Base-by-base conservation (phyloP, 2,888 invertebrate genomes). In the Alentia gelatinosa region DNA sequence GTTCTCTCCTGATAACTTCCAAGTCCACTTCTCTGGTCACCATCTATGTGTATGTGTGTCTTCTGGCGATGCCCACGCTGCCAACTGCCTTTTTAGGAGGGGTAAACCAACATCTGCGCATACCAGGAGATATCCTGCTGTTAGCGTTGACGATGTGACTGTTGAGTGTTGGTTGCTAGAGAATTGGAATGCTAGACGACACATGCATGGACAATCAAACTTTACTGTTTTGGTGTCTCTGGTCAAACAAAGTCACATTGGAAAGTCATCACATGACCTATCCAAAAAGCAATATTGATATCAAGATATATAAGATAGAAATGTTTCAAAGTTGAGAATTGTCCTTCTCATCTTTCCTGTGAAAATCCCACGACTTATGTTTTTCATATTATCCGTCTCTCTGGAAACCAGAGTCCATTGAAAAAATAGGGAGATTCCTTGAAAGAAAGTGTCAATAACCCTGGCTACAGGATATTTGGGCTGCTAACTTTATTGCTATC, bases 71-170 rank as follows among this genome's bases (percentile, higher is more conserved):
- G 1, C 68, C 33, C 30, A 68, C 68, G 26, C 26, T 30, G 12
- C 68, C 33, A 68, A 68, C 68, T 68, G 68, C 33, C 68, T 68
- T 68, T 68, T 68, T 26, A 68, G 39, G 19, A 7, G 79, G 79
- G 79, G 37, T 19, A 79, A 35, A 79, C 5, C 35, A 79, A 35
- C 79, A 79, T 35, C 79, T 79, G 79, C 79, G 39, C 79, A 79
- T 79, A 35, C 79, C 79, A 79, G 79, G 1, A 35, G 79, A 79
- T 79, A 37, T 79, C 19, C 39, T 35, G 1, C 37, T 35, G 37
- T 37, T 15, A 79, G n/a, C 79, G 79, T 79, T 37, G 79, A 39
- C 35, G 79, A 79, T 79, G 79, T 0, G 37, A 35, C n/a, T 79
- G 79, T 68, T 4, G 4, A 68, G 12, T n/a, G 26, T 26, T 30